These are phyloP conservation scores for Drosophila santomea DNA, from an alignment of 1,140 invertebrate genomes.

Conservation along the genomic window DNA sequence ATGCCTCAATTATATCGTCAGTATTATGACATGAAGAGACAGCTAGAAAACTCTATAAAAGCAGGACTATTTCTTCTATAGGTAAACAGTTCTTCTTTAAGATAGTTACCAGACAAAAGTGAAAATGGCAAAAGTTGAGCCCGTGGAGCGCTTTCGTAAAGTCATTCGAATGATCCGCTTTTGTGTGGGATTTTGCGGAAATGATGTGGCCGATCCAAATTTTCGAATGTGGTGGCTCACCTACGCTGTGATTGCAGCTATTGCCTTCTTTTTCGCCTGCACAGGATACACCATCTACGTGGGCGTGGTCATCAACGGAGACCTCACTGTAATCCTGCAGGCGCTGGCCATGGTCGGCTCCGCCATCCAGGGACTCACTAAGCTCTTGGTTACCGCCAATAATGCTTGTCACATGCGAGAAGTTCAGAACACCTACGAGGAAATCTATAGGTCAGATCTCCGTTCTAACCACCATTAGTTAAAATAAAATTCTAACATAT, in stretches of 20 bases:
- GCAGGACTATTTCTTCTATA: not conserved
- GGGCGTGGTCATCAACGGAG: constrained; percentile 37
- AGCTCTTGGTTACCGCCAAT: constrained; percentile 23
- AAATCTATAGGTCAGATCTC: constrained; percentile 33
- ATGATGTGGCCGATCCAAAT: constrained; percentile 52
- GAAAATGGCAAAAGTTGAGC: constrained; percentile 17
- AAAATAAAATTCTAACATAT: no score
- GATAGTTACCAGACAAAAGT: not conserved
- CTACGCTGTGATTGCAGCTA: constrained; percentile 30
- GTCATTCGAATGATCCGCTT: constrained; percentile 49
- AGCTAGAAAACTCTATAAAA: constrained; percentile 30
- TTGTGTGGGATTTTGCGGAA: constrained; percentile 53
- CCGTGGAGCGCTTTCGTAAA: constrained; percentile 28
- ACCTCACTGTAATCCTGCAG: constrained; percentile 58
- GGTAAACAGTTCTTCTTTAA: not conserved
- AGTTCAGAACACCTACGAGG: constrained; percentile 40
- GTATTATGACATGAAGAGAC: constrained; percentile 49
- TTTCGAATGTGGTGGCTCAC: constrained; percentile 58
- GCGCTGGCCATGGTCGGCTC: constrained; percentile 46
- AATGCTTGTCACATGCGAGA: constrained; percentile 13
- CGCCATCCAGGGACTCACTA: constrained; percentile 41
- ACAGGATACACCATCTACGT: constrained; percentile 62
- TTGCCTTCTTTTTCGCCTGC: constrained; percentile 40
- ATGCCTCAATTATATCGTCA: constrained; percentile 53
- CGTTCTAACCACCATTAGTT: no score